A percentile compares a stretch with the other conserved stretches of the same genome.
phyloP scores from a whole-genome alignment of 1,140 invertebrate species.

The Calosoma granatense region DNA sequence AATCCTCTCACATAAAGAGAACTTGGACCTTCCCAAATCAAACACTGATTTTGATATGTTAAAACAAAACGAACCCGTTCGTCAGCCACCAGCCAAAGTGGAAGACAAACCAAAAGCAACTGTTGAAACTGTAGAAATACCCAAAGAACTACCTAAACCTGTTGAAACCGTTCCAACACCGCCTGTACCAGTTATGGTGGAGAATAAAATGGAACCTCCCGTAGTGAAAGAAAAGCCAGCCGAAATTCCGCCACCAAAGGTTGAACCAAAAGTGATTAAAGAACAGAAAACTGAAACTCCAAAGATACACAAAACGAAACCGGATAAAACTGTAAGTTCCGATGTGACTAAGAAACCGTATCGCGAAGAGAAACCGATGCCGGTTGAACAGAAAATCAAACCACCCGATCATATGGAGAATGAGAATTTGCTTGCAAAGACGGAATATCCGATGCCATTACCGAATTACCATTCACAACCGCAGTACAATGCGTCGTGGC shows the following conservation, averaged over 20 bases:
- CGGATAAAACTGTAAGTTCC: constrained; percentile 17
- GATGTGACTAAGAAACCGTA: constrained; percentile 15
- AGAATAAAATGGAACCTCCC: constrained; percentile 23
- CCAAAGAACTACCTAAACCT: constrained; percentile 33
- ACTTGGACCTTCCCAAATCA: constrained; percentile 33
- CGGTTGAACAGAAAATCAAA: constrained; percentile 21
- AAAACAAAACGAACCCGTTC: constrained; percentile 13
- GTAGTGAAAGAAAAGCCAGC: constrained; percentile 23
- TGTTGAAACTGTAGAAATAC: constrained; percentile 23
- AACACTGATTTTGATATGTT: constrained; percentile 33
- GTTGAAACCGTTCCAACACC: constrained; percentile 24
- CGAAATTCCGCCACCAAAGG: constrained; percentile 31
- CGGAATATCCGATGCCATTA: constrained; percentile 45
- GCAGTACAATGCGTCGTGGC: constrained; percentile 47
- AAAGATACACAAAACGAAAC: constrained; percentile 15
- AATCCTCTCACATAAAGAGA: constrained; percentile 30
- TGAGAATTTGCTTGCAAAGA: constrained; percentile 38
- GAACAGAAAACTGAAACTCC: constrained; percentile 16
- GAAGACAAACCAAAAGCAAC: constrained; percentile 17
- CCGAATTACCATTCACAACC: constrained; percentile 33
- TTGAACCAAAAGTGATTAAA: constrained; percentile 12
- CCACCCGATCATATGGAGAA: constrained; percentile 29
- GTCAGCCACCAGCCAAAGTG: constrained; percentile 12
- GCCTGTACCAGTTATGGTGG: neutral
- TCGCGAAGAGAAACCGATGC: constrained; percentile 23